A percentile compares a stretch with the other conserved stretches of the same genome.
phyloP scores from a whole-genome alignment of 2,797 vertebrate species.

The Malacoraja senta region DNA sequence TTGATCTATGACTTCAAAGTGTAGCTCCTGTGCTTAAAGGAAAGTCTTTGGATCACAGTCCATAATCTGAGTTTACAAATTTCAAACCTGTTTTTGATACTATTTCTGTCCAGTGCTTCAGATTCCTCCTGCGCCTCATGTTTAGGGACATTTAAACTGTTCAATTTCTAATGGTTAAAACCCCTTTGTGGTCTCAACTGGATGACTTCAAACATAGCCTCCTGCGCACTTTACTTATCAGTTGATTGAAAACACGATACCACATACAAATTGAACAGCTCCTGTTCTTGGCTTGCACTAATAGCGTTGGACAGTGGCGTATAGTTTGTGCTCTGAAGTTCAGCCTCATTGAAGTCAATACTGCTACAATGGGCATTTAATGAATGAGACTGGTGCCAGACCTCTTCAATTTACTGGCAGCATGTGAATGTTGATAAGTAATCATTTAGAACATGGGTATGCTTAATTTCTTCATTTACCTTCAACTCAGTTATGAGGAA shows the following conservation, averaged over 20 bases:
- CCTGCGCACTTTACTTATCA: neutral
- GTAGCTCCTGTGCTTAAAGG: neutral
- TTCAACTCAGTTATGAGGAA: neutral
- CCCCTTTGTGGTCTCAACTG: neutral
- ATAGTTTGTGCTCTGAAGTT: too few species aligned
- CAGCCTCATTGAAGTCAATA: too few species aligned
- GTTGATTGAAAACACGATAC: neutral
- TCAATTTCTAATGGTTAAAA: neutral
- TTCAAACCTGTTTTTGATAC: neutral
- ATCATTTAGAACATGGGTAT: neutral
- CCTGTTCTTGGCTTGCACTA: neutral
- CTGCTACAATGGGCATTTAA: too few species aligned
- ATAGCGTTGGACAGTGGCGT: too few species aligned
- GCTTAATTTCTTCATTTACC: neutral
- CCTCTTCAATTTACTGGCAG: neutral
- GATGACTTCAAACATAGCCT: neutral
- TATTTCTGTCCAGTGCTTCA: neutral
- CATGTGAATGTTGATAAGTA: neutral
- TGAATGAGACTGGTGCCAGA: too few species aligned
- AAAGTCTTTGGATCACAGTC: too few species aligned
- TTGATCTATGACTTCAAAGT: too few species aligned
- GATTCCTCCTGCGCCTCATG: neutral
- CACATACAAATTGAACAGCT: neutral
- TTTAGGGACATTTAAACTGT: neutral
- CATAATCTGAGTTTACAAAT: neutral